Conservation (phyloP, 2,888 invertebrate species). For the Eupelmus urozonus region DNA sequence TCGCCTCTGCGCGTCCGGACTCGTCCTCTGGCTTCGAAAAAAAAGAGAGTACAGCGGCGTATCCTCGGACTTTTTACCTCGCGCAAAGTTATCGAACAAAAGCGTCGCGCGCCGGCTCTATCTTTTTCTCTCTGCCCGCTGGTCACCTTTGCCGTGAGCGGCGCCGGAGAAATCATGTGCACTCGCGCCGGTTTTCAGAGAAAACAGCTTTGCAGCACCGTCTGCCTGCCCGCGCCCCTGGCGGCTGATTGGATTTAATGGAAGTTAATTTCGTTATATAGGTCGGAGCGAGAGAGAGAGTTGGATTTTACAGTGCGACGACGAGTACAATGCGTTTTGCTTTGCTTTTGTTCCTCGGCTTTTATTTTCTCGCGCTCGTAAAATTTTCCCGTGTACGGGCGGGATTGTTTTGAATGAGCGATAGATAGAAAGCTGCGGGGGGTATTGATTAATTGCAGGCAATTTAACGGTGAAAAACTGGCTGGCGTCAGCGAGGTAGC, state of each 20-base stretch:
- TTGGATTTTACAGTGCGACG: constrained; percentile 34
- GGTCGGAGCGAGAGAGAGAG: background rate
- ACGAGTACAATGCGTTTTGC: background rate
- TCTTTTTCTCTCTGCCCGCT: no score
- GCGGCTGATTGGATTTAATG: constrained; percentile 46
- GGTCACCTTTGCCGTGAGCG: background rate
- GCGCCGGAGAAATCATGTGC: background rate
- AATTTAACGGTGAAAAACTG: no score
- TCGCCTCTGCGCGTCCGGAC: no score
- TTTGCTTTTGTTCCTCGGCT: constrained; percentile 7
- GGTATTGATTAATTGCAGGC: background rate
- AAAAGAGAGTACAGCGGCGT: no score
- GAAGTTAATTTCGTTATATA: constrained; percentile 46
- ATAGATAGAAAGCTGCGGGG: background rate
- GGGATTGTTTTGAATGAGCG: constrained; percentile 19
- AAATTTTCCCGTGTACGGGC: constrained; percentile 24
- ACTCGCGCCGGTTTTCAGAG: constrained; percentile 17
- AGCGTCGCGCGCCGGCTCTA: background rate
- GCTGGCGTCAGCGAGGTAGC: no score
- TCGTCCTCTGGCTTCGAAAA: no score
- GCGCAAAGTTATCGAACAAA: background rate
- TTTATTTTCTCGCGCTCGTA: constrained; percentile 39
- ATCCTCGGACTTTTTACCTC: no score
- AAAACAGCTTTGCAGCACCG: constrained; percentile 20
- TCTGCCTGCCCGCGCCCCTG: background rate